Percentiles rank a stretch among this genome's conserved stretches.
Conservation (phyloP, 23 tunicate species). For the Phallusia fumigata region DNA sequence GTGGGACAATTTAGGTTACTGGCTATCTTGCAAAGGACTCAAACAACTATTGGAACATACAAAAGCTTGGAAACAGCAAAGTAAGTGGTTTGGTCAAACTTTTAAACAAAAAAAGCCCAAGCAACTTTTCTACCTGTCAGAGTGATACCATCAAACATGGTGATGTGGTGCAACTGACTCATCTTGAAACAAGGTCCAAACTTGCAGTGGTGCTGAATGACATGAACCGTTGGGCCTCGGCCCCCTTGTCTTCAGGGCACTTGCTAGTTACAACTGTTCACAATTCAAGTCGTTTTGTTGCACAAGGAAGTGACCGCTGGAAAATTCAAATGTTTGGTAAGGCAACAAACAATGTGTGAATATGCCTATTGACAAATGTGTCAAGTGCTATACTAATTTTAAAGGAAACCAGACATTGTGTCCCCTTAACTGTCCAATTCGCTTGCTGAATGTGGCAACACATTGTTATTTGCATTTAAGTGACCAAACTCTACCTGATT, state of each 20-base stretch:
- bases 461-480: constrained; percentile 45
- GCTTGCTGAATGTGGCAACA: constrained; percentile 38
- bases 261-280: constrained; percentile 14
- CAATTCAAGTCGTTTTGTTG: not conserved
- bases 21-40: constrained; percentile 36
- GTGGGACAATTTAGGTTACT: constrained; percentile 28
- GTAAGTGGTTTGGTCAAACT: not conserved
- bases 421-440: constrained; percentile 20
- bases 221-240: not conserved
- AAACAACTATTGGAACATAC: constrained; percentile 47
- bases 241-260: not conserved
- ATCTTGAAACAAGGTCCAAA: not conserved
- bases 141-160: constrained; percentile 4
- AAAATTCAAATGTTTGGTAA: constrained; percentile 14
- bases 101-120: too few species aligned
- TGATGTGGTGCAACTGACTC: constrained; percentile 13
- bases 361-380: too few species aligned
- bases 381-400: too few species aligned
- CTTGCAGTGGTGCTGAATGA: not conserved
- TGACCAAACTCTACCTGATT: constrained; percentile 51
- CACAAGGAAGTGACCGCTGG: constrained; percentile 12
- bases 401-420: not conserved
- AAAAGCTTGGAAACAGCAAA: not conserved
- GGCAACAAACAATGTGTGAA: not conserved
- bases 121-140: not conserved